phyloP scores from a whole-genome alignment of 2,797 vertebrate species.

The Hemitrygon akajei region DNA sequence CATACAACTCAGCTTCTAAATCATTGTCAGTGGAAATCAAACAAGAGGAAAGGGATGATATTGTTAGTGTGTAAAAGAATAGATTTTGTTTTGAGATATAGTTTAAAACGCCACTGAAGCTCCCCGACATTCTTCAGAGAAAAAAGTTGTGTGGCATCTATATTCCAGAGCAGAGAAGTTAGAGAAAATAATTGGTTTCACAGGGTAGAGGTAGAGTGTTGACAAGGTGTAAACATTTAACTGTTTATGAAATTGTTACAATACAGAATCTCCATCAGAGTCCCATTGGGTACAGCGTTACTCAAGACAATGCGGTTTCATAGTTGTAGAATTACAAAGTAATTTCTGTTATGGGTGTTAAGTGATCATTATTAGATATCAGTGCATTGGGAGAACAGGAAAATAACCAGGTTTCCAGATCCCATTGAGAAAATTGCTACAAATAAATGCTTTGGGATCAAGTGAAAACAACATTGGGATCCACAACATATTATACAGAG shows the following conservation, averaged over 20 bases:
- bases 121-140: too few relatives aligned
- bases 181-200: background rate
- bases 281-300: background rate
- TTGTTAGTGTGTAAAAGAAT: background rate
- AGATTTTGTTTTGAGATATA: background rate
- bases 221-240: background rate
- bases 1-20: background rate
- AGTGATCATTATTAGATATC: background rate
- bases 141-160: background rate
- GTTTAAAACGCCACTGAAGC: background rate
- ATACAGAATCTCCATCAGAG: background rate
- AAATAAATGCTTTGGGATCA: background rate
- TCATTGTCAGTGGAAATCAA: background rate
- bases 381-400: background rate
- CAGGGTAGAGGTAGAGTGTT: too few relatives aligned
- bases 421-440: background rate
- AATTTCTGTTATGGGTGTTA: background rate
- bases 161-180: background rate
- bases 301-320: background rate
- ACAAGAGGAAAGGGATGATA: background rate
- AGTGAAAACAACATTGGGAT: background rate
- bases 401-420: background rate
- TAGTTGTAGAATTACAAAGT: background rate
- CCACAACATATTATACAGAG: background rate
- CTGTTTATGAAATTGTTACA: background rate